These are phyloP conservation scores for Pocillopora damicornis DNA, from an alignment of 64 coral and sea anemone genomes.

Conservation along the genomic window DNA sequence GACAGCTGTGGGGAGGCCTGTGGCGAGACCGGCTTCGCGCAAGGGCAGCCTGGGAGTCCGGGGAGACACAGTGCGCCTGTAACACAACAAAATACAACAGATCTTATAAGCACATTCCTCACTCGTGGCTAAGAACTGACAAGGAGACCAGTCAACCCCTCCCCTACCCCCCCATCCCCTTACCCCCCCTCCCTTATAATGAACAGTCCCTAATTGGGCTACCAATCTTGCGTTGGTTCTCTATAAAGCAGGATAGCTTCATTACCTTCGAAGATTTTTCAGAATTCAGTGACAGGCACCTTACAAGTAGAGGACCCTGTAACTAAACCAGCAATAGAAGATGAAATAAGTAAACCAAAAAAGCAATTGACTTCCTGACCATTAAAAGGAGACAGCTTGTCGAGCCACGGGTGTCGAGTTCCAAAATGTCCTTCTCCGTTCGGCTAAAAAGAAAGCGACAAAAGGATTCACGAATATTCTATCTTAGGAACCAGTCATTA, in stretches of 20 bases:
- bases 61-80: neutral
- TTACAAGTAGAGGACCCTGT: too few relatives aligned
- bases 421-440: slow-evolving; percentile 56
- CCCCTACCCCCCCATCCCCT: too few relatives aligned
- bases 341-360: neutral
- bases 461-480: neutral
- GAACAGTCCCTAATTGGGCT: too few relatives aligned
- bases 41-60: slow-evolving; percentile 33
- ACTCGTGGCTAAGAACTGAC: too few relatives aligned
- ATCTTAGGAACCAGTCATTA: neutral
- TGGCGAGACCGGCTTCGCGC: slow-evolving; percentile 10
- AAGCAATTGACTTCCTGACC: neutral
- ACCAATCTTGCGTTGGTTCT: too few relatives aligned
- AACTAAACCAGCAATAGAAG: neutral
- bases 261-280: too few relatives aligned
- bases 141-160: too few relatives aligned
- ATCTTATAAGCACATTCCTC: too few relatives aligned
- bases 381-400: slow-evolving; percentile 48
- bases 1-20: slow-evolving; percentile 46
- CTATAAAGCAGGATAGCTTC: too few relatives aligned
- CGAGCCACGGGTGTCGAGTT: slow-evolving; percentile 28
- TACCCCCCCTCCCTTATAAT: too few relatives aligned
- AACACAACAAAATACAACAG: neutral
- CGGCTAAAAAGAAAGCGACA: slow-evolving; percentile 23
- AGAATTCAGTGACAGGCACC: too few relatives aligned